Percentiles rank a stretch among this genome's conserved stretches.
These are phyloP conservation scores for Cygnus olor DNA, from an alignment of 2,797 vertebrate species.

Conservation along the genomic window DNA sequence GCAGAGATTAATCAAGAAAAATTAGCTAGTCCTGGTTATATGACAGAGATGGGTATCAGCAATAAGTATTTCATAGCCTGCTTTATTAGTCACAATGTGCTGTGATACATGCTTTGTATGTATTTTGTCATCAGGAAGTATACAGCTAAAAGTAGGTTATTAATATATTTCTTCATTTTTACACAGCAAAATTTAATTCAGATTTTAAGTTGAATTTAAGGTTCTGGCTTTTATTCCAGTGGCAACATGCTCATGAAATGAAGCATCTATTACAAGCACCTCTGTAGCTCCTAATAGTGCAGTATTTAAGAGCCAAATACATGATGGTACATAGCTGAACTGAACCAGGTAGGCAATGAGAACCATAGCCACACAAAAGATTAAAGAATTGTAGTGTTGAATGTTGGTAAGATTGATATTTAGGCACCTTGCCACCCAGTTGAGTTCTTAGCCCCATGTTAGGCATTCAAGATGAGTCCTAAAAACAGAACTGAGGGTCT, in stretches of 20 bases:
- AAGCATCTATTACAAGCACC: not conserved
- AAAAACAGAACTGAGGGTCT: not conserved
- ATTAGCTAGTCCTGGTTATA: not conserved
- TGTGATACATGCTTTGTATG: not conserved
- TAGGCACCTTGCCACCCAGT: not conserved
- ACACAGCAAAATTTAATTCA: not conserved
- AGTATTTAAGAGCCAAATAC: not conserved
- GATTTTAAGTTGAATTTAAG: not conserved
- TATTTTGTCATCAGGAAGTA: not conserved
- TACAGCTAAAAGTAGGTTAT: not conserved
- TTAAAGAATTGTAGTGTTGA: not conserved
- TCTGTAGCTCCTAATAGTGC: not conserved
- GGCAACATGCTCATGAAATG: not conserved
- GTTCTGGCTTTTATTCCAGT: not conserved
- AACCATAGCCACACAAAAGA: not conserved
- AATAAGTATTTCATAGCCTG: not conserved
- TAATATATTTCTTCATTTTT: not conserved
- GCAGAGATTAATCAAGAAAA: not conserved
- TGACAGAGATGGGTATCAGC: not conserved
- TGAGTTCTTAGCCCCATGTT: not conserved
- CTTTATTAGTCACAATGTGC: not conserved
- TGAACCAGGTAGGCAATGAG: not conserved
- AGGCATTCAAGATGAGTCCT: not conserved
- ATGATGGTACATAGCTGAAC: not conserved
- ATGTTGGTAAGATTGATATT: not conserved